phyloP scores from a whole-genome alignment of 1,140 invertebrate genomes.

The Drosophila bocki region DNA sequence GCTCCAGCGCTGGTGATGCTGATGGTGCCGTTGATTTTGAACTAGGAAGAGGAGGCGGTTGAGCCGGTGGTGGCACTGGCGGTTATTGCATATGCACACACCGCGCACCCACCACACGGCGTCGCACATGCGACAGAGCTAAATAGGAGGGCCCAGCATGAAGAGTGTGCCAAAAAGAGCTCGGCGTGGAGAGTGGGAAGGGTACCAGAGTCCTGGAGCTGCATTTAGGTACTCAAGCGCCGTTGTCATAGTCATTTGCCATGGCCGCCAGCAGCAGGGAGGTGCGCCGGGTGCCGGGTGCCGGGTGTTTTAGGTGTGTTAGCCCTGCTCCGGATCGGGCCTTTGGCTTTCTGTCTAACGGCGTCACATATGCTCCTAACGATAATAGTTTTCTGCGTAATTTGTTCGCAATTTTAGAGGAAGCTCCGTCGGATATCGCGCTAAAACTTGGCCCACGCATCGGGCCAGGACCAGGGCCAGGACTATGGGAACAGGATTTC shows the following conservation, averaged over 20 bases:
- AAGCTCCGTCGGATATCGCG: conserved; percentile 61
- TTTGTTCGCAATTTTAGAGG: conserved; percentile 80
- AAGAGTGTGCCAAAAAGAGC: conserved; percentile 39
- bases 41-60: conserved; percentile 4
- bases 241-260: conserved; percentile 68
- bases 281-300: background rate
- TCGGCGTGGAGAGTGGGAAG: background rate
- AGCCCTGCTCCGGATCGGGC: conserved; percentile 26
- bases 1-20: conserved; percentile 38
- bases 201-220: conserved; percentile 44
- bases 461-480: background rate
- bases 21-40: conserved; percentile 29
- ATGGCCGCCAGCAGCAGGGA: conserved; percentile 18
- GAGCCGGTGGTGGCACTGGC: conserved; percentile 41
- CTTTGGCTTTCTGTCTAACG: conserved; percentile 61
- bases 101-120: conserved; percentile 19
- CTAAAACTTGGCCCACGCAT: conserved; percentile 50
- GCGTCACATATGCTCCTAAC: conserved; percentile 82
- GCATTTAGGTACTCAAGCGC: conserved; percentile 74
- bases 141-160: conserved; percentile 66
- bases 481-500: conserved; percentile 7
- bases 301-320: conserved; percentile 31
- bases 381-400: conserved; percentile 85
- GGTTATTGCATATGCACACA: conserved; percentile 72
- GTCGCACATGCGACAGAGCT: conserved; percentile 50